Percentiles rank a stretch among this genome's conserved stretches.
Evolutionary conservation across 2,888 invertebrate species (phyloP).

Genomic region (Apamea anceps): DNA sequence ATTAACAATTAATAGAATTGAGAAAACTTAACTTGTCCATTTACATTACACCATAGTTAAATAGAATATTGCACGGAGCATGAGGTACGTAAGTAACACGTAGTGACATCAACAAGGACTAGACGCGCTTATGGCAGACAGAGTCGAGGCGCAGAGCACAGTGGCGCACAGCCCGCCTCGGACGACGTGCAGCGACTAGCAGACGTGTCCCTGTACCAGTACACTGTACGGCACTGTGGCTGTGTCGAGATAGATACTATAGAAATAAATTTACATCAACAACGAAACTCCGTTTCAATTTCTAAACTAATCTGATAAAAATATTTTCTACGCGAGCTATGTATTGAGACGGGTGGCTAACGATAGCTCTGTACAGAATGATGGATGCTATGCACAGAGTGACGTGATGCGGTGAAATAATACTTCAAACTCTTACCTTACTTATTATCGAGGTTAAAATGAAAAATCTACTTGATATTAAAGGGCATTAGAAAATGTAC

Average conservation of each 20-base stretch:
- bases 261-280: constrained; percentile 28
- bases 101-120: constrained; percentile 57
- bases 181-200: neutral
- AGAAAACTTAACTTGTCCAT: constrained; percentile 82
- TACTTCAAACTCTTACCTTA: constrained; percentile 64
- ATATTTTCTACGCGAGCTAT: constrained; percentile 41
- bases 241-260: constrained; percentile 5
- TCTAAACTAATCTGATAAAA: constrained; percentile 46
- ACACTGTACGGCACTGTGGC: constrained; percentile 22
- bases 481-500: constrained; percentile 71
- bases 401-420: constrained; percentile 53
- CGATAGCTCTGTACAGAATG: constrained; percentile 35
- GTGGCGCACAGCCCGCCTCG: neutral
- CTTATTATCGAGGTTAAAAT: constrained; percentile 67
- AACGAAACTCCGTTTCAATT: constrained; percentile 40
- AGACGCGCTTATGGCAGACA: constrained; percentile 58
- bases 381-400: constrained; percentile 54
- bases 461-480: constrained; percentile 72
- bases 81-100: constrained; percentile 58
- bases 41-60: constrained; percentile 62
- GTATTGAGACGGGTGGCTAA: constrained; percentile 33
- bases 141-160: constrained; percentile 1
- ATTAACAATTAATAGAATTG: constrained; percentile 82
- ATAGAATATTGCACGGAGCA: constrained; percentile 66
- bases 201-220: neutral